A percentile compares a stretch with the other conserved stretches of the same genome.
Conservation (phyloP, 2,113 vertebrate species). For the Eolophus roseicapilla region DNA sequence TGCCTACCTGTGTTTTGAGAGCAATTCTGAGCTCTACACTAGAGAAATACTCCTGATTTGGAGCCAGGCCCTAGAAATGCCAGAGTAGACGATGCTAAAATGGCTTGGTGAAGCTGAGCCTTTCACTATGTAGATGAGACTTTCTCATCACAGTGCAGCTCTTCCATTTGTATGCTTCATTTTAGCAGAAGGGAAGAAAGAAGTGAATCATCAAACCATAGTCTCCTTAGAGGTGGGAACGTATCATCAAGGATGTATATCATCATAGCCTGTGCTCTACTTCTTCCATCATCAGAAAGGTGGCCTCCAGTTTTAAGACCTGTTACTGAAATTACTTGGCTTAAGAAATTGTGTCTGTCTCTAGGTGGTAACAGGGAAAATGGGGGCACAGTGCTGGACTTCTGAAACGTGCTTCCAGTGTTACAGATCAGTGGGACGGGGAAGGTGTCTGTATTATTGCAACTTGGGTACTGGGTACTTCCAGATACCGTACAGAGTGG, state of each 20-base stretch:
- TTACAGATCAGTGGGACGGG: not conserved
- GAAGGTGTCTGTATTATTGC: not conserved
- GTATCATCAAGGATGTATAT: not conserved
- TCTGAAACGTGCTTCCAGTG: not conserved
- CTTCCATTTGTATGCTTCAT: not conserved
- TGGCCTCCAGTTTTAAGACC: not conserved
- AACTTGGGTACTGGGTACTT: not conserved
- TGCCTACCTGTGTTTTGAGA: not conserved
- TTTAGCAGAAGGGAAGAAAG: not conserved
- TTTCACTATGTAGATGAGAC: not conserved
- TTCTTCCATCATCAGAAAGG: not conserved
- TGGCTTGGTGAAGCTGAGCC: not conserved
- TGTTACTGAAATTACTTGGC: not conserved
- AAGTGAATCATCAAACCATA: not conserved
- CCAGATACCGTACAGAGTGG: not conserved
- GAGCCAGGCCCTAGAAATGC: not conserved
- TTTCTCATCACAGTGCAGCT: not conserved
- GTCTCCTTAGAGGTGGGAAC: not conserved
- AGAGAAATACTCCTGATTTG: not conserved
- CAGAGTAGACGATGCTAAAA: not conserved
- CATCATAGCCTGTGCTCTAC: not conserved
- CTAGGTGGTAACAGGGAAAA: not conserved
- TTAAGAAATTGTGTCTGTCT: fast-evolving
- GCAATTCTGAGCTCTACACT: not conserved
- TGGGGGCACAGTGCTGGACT: fast-evolving